A percentile compares a stretch with the other conserved stretches of the same genome.
Evolutionary conservation across 1,140 invertebrate genomes (phyloP).

Genomic region (Neotoxoptera formosana): DNA sequence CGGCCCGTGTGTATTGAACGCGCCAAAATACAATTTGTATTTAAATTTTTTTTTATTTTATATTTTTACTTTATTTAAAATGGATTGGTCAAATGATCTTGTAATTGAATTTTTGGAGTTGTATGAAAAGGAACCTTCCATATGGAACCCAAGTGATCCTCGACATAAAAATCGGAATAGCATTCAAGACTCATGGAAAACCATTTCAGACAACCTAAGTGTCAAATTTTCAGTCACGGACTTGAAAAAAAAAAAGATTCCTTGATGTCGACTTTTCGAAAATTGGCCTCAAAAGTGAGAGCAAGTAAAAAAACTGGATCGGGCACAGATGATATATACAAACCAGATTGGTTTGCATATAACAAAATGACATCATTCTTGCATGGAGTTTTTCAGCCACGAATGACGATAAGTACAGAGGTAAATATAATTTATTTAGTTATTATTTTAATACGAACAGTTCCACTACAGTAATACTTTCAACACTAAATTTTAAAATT

Average conservation of each 20-base stretch:
- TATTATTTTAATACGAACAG: background rate
- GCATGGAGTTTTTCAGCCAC: background rate
- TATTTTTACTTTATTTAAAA: background rate
- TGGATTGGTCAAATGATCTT: slow-evolving; percentile 27
- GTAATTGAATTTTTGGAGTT: slow-evolving; percentile 59
- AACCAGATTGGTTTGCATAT: background rate
- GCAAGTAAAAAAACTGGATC: slow-evolving; percentile 25
- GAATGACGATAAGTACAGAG: background rate
- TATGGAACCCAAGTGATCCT: slow-evolving; percentile 60
- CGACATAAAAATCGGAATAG: slow-evolving; percentile 59
- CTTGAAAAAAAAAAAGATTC: slow-evolving; percentile 30
- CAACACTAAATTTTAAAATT: too few species aligned
- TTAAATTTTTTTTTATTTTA: background rate
- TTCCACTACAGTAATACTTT: too few species aligned
- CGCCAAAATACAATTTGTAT: background rate
- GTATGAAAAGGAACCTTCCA: slow-evolving; percentile 59
- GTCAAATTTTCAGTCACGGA: background rate
- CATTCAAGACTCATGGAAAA: slow-evolving; percentile 24
- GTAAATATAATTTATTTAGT: background rate
- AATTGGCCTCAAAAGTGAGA: background rate
- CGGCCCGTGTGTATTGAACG: background rate
- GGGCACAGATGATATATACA: background rate
- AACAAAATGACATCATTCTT: background rate
- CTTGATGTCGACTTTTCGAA: background rate
- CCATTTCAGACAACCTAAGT: background rate